Evolutionary conservation across 2,113 vertebrate genomes (phyloP).

Genomic region (Melozone crissalis): DNA sequence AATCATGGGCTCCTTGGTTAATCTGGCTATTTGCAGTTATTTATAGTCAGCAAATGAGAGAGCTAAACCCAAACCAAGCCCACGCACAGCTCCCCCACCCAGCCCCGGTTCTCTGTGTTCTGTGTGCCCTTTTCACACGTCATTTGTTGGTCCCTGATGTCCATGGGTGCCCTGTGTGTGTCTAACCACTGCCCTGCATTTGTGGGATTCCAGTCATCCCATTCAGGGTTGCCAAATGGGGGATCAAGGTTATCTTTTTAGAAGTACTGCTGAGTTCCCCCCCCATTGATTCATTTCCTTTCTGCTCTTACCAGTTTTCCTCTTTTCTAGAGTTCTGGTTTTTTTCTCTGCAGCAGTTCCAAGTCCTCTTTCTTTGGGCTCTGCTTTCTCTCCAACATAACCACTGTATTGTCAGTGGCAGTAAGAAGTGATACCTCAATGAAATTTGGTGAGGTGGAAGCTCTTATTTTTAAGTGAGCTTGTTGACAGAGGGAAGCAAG

Average conservation of each 20-base stretch:
- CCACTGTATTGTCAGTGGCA: not conserved
- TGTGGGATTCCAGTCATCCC: not conserved
- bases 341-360: not conserved
- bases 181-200: not conserved
- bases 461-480: not conserved
- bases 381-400: not conserved
- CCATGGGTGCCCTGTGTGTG: accelerated
- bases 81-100: accelerated
- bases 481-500: not conserved
- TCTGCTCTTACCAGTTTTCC: not conserved
- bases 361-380: not conserved
- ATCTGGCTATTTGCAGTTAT: not conserved
- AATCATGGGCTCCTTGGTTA: not conserved
- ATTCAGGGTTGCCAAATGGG: not conserved
- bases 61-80: not conserved
- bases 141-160: not conserved
- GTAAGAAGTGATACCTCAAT: not conserved
- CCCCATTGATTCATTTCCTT: not conserved
- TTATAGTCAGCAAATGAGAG: not conserved
- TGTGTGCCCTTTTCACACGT: not conserved
- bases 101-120: not conserved
- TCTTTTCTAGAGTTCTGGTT: not conserved
- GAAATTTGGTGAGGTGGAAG: not conserved
- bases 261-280: not conserved
- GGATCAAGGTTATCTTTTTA: not conserved